These are phyloP conservation scores for Andrena flavipes DNA, from an alignment of 2,888 invertebrate genomes.

Conservation along the genomic window DNA sequence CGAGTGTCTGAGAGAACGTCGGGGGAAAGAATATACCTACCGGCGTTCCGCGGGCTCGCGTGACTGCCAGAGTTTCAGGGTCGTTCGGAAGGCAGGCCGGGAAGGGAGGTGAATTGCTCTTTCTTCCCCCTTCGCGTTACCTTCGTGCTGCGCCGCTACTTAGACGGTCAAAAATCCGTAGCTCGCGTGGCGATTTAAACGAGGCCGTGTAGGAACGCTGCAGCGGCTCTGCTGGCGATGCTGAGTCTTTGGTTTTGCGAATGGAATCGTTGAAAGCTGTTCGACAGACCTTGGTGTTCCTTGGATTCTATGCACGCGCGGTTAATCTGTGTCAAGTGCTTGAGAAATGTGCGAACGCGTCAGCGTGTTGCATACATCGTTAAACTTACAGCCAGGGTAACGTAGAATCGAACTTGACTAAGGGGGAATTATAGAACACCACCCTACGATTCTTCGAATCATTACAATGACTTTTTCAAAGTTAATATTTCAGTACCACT, in stretches of 20 bases:
- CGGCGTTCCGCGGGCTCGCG: slow-evolving; percentile 69
- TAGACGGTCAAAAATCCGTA: slow-evolving; percentile 50
- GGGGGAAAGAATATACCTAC: slow-evolving; percentile 56
- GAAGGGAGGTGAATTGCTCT: slow-evolving; percentile 59
- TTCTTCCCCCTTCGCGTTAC: slow-evolving; percentile 45
- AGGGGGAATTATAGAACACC: neutral
- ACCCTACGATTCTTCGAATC: too few species aligned
- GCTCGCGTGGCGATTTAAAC: slow-evolving; percentile 27
- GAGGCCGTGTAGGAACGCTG: neutral
- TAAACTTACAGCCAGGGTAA: neutral
- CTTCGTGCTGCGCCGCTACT: slow-evolving; percentile 22
- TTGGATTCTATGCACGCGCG: neutral
- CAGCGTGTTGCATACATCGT: neutral
- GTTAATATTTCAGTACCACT: too few species aligned
- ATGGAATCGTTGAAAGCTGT: neutral
- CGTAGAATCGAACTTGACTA: neutral
- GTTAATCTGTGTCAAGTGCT: neutral
- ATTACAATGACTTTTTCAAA: too few species aligned
- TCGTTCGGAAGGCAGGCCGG: slow-evolving; percentile 52
- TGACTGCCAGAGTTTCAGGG: slow-evolving; percentile 70
- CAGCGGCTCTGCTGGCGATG: neutral
- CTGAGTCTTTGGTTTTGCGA: neutral
- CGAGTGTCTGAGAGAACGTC: slow-evolving; percentile 48
- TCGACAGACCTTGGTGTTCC: neutral
- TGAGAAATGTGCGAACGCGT: neutral